phyloP scores from a whole-genome alignment of 2,797 vertebrate species.

The Babyrousa celebensis region DNA sequence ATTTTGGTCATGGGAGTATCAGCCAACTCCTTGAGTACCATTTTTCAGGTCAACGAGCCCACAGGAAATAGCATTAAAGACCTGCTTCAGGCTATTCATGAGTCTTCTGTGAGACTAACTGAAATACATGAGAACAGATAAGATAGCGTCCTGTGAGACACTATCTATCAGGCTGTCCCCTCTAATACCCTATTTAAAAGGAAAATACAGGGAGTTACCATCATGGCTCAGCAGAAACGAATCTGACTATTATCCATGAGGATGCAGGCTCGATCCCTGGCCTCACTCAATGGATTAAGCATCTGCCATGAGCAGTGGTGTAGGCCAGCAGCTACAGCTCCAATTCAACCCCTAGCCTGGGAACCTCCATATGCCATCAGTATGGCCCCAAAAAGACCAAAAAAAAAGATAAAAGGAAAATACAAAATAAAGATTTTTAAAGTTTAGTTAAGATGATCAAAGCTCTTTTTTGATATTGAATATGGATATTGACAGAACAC shows the following conservation, averaged over 20 bases:
- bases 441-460: neutral
- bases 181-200: neutral
- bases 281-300: no score
- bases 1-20: neutral
- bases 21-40: neutral
- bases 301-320: no score
- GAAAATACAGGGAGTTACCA: neutral
- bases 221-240: no score
- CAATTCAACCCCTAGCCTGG: no score
- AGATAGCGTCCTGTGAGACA: neutral
- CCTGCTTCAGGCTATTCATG: neutral
- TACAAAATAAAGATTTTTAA: neutral
- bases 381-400: no score
- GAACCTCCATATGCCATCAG: no score
- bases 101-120: neutral
- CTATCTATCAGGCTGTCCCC: neutral
- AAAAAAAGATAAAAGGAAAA: no score
- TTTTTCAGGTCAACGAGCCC: neutral
- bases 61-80: neutral
- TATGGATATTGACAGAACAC: neutral
- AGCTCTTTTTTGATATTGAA: neutral
- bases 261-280: no score
- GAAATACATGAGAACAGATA: neutral
- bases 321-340: no score
- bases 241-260: no score